Conservation (phyloP, 2,113 vertebrate species). For the Cyprinodon tularosa region DNA sequence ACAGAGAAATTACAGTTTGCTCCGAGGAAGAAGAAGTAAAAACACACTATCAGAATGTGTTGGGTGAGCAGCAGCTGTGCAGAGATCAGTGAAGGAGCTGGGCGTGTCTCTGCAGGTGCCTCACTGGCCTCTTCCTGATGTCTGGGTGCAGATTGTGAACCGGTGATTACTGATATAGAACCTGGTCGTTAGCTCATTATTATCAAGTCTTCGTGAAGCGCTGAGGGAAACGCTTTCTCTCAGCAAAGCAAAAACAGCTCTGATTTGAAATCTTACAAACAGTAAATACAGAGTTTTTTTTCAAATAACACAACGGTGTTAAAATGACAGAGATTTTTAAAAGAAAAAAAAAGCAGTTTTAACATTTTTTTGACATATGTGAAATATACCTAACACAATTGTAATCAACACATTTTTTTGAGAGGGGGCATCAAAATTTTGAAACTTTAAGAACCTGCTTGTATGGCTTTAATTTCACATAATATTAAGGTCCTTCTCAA, state of each 20-base stretch:
- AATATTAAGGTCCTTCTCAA: too few species aligned
- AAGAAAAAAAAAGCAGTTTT: not conserved
- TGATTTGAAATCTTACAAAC: not conserved
- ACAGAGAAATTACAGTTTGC: slow-evolving; percentile 44
- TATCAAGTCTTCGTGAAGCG: slow-evolving; percentile 20
- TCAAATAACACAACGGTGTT: not conserved
- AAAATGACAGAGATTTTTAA: not conserved
- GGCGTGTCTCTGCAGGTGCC: slow-evolving; percentile 42
- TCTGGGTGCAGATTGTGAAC: slow-evolving; percentile 59
- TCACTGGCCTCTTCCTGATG: slow-evolving; percentile 59
- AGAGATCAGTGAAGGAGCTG: slow-evolving; percentile 50
- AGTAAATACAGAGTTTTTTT: not conserved
- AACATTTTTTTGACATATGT: not conserved
- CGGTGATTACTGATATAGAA: slow-evolving; percentile 68
- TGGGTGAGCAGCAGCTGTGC: slow-evolving; percentile 47
- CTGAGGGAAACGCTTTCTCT: slow-evolving; percentile 52
- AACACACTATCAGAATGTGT: slow-evolving; percentile 13
- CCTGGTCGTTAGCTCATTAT: slow-evolving; percentile 40
- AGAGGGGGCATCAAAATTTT: not conserved
- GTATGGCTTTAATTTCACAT: too few species aligned
- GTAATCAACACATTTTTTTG: not conserved
- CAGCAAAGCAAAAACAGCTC: slow-evolving; percentile 34
- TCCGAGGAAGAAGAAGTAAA: slow-evolving; percentile 10
- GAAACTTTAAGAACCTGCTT: not conserved
- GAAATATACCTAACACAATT: not conserved